A percentile compares a stretch with the other conserved stretches of the same genome.
Conservation (phyloP, 2,113 vertebrate species). For the Pachycephala philippinensis region DNA sequence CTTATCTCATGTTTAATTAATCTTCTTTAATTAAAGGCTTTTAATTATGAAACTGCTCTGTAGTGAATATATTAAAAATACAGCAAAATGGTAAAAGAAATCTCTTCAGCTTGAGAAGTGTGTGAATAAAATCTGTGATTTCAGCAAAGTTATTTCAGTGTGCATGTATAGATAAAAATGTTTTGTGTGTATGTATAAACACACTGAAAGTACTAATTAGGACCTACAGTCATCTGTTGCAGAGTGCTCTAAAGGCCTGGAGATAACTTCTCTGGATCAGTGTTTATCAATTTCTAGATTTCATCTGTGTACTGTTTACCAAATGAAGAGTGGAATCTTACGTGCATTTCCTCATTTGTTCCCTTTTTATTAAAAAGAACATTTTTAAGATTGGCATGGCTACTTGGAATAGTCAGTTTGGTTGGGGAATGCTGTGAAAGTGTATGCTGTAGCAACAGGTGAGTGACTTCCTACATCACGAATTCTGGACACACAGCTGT, state of each 20-base stretch:
- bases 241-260: background rate
- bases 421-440: background rate
- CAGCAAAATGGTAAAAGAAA: background rate
- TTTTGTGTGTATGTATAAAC: background rate
- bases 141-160: background rate
- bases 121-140: background rate
- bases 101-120: background rate
- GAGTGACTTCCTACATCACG: background rate
- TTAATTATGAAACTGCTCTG: background rate
- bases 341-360: background rate
- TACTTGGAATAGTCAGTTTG: background rate
- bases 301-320: background rate
- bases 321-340: background rate
- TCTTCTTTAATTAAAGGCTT: slow-evolving; percentile 59
- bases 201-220: background rate
- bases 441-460: background rate
- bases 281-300: background rate
- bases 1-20: slow-evolving; percentile 58
- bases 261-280: background rate
- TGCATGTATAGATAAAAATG: background rate
- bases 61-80: background rate
- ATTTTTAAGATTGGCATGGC: background rate
- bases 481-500: background rate
- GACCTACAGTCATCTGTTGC: background rate
- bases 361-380: background rate